Conservation (phyloP, 2,113 vertebrate genomes). For the Lophura nycthemera region DNA sequence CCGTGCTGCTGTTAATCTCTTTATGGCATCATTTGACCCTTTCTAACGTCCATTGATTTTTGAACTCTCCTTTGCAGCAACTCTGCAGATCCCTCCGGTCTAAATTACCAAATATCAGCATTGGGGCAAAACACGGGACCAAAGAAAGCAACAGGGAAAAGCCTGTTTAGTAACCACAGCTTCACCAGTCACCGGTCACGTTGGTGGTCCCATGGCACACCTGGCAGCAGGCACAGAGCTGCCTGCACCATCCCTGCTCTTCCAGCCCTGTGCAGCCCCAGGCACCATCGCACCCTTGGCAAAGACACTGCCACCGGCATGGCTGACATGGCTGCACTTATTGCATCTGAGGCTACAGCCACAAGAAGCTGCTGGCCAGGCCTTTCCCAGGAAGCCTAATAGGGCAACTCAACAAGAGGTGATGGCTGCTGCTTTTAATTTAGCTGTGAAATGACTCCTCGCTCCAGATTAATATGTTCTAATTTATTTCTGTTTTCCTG, state of each 20-base stretch:
- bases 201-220: neutral
- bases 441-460: constrained; percentile 32
- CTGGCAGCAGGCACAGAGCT: neutral
- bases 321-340: neutral
- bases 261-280: neutral
- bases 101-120: constrained; percentile 56
- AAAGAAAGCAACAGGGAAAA: neutral
- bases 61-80: constrained; percentile 44
- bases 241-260: neutral
- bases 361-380: neutral
- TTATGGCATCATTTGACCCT: constrained; percentile 66
- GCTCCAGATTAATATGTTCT: constrained; percentile 55
- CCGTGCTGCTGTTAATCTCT: constrained; percentile 57
- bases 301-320: neutral
- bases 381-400: neutral
- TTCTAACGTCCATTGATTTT: constrained; percentile 66
- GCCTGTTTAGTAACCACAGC: neutral
- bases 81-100: constrained; percentile 41
- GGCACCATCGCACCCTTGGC: neutral
- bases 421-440: constrained; percentile 40
- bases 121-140: constrained; percentile 7
- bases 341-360: neutral
- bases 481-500: constrained; percentile 65
- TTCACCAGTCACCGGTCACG: neutral
- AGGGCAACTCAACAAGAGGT: neutral